Evolutionary conservation across 2,797 vertebrate species (phyloP).

Genomic region (Labeo calbasu): DNA sequence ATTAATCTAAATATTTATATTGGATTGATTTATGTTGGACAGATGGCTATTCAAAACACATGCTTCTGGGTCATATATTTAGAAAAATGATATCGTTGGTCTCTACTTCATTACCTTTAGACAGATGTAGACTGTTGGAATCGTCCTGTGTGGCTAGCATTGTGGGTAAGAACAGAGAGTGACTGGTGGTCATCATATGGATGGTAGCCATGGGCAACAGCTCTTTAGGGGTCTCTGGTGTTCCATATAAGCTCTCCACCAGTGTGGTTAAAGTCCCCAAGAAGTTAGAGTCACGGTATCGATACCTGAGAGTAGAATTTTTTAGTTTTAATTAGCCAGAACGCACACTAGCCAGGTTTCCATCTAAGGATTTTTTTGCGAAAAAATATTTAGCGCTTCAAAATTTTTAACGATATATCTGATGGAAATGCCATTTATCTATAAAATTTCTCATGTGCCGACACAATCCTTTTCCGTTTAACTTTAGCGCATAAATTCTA

Average conservation of each 20-base stretch:
- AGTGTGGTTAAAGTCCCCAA: conserved; percentile 76
- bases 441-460: too few relatives aligned
- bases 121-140: conserved; percentile 28
- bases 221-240: conserved; percentile 61
- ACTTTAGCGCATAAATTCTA: too few relatives aligned
- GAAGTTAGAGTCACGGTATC: conserved; percentile 83
- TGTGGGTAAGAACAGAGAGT: conserved; percentile 90
- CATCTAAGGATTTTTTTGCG: too few relatives aligned
- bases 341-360: neutral
- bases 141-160: conserved; percentile 82
- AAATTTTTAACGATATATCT: too few relatives aligned
- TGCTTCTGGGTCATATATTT: neutral
- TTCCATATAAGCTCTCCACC: conserved; percentile 76
- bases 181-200: conserved; percentile 91
- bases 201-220: conserved; percentile 80
- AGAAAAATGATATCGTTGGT: neutral
- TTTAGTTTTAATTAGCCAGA: neutral
- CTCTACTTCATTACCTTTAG: conserved; percentile 79
- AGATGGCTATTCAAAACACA: neutral
- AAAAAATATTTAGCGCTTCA: too few relatives aligned
- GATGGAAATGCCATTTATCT: too few relatives aligned
- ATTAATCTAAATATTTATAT: neutral
- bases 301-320: conserved; percentile 75
- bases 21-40: neutral
- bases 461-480: too few relatives aligned